phyloP scores from a whole-genome alignment of 2,113 vertebrate genomes.

The Heterocephalus glaber region DNA sequence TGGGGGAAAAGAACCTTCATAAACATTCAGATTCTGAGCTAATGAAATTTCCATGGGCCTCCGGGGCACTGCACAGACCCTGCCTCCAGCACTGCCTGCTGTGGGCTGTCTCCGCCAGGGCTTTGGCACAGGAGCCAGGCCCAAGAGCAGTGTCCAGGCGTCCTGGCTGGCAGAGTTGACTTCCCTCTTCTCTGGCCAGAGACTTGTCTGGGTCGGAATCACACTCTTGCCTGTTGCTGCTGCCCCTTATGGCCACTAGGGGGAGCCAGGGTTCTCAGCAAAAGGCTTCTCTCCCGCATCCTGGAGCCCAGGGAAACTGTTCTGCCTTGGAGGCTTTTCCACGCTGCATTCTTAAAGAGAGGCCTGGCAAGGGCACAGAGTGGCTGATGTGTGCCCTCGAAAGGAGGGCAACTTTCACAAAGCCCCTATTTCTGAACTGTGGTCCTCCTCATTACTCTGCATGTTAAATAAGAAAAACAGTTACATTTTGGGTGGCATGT shows the following conservation, averaged over 20 bases:
- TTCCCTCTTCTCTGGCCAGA: neutral
- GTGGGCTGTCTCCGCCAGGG: neutral
- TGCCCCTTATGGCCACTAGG: slow-evolving; percentile 33
- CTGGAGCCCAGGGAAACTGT: fast-evolving
- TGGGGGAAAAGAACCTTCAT: neutral
- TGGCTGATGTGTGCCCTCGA: neutral
- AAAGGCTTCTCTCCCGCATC: neutral
- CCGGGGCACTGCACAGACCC: neutral
- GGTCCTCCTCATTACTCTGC: neutral
- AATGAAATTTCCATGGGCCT: neutral
- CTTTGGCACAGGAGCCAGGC: neutral
- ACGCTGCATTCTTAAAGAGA: neutral
- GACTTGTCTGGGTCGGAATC: neutral
- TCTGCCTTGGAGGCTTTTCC: neutral
- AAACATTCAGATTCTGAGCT: slow-evolving; percentile 29
- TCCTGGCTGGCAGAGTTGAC: neutral
- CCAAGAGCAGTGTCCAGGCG: neutral
- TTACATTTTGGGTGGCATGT: fast-evolving
- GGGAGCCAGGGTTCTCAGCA: slow-evolving; percentile 21
- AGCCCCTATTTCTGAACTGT: neutral
- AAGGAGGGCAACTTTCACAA: neutral
- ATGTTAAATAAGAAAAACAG: neutral
- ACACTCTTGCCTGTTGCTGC: fast-evolving
- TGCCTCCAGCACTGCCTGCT: neutral
- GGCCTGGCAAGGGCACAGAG: neutral